Evolutionary conservation across 2,797 vertebrate genomes (phyloP).

Genomic region (Chaetodon trifasciatus): DNA sequence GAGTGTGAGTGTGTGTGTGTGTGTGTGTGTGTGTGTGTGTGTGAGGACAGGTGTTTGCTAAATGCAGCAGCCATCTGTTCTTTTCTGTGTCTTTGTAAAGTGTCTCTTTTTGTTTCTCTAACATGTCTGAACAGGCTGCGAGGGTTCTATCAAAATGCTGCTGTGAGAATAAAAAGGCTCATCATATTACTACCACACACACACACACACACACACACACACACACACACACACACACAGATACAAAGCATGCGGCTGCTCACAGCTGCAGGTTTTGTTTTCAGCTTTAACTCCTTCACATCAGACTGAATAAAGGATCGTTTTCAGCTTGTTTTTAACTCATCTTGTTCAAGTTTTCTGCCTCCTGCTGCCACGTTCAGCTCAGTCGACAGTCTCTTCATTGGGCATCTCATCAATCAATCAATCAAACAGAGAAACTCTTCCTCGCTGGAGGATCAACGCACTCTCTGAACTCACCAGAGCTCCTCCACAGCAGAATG

Average conservation of each 20-base stretch:
- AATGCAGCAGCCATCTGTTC: slow-evolving; percentile 52
- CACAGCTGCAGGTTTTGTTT: not conserved
- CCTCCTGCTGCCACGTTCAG: not conserved
- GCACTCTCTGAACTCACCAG: slow-evolving; percentile 74
- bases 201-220: slow-evolving; percentile 32
- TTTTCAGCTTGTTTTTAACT: not conserved
- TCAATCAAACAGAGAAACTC: rapidly evolving
- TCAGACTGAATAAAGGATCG: not conserved
- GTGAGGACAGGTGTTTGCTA: slow-evolving; percentile 56
- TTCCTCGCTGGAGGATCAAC: too few relatives aligned
- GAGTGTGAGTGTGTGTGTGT: slow-evolving; percentile 37
- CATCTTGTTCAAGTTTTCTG: not conserved
- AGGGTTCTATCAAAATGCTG: not conserved
- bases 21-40: slow-evolving; percentile 15
- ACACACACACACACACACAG: not conserved
- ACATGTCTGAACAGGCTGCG: not conserved
- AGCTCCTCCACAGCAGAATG: slow-evolving; percentile 76
- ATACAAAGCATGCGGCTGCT: not conserved
- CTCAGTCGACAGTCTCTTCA: not conserved
- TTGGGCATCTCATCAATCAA: not conserved
- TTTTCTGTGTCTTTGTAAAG: slow-evolving; percentile 7
- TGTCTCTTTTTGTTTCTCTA: not conserved
- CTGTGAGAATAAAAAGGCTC: not conserved
- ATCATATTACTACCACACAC: slow-evolving; percentile 21
- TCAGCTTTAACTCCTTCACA: not conserved